A percentile compares a stretch with the other conserved stretches of the same genome.
These are phyloP conservation scores for Chamaea fasciata DNA, from an alignment of 2,113 vertebrate genomes.

Conservation along the genomic window DNA sequence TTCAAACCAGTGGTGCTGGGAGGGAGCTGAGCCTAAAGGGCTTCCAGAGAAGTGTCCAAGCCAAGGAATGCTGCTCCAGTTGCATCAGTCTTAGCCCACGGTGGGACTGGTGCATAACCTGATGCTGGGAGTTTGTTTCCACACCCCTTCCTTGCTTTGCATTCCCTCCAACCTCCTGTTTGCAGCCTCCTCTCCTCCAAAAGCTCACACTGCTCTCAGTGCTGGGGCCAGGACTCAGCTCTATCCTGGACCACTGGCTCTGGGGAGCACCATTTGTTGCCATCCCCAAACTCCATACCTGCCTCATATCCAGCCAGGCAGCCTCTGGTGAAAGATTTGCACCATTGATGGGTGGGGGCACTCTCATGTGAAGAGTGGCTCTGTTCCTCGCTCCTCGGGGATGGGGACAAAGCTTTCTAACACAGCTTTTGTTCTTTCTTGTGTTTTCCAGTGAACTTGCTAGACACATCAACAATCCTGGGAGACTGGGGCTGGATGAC, in stretches of 20 bases:
- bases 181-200: background rate
- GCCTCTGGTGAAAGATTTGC: background rate
- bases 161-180: background rate
- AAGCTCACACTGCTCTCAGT: background rate
- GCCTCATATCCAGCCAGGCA: background rate
- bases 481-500: conserved; percentile 98
- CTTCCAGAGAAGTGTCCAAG: background rate
- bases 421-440: background rate
- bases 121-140: background rate
- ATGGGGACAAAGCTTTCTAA: background rate
- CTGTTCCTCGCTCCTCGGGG: background rate
- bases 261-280: background rate
- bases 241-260: background rate
- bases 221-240: background rate
- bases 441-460: conserved; percentile 87
- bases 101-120: background rate
- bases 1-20: background rate
- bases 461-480: conserved; percentile 86
- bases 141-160: background rate
- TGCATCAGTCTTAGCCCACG: background rate
- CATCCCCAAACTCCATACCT: background rate
- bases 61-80: rapidly evolving
- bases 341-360: background rate
- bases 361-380: background rate
- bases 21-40: background rate